A percentile compares a stretch with the other conserved stretches of the same genome.
Evolutionary conservation across 2,888 invertebrate species (phyloP).

Genomic region (Alsophila aescularia): DNA sequence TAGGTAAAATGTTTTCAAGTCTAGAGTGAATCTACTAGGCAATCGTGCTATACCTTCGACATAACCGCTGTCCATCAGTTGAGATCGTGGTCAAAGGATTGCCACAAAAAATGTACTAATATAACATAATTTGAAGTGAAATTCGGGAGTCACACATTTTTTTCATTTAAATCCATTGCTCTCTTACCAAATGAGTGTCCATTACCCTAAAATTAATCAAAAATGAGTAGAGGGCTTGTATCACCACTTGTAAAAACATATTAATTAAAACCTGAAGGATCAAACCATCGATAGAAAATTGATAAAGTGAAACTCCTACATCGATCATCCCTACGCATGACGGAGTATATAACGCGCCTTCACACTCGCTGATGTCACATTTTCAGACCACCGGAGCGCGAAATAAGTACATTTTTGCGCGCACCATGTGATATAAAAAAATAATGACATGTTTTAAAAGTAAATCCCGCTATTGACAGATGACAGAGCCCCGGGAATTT

Average conservation of each 20-base stretch:
- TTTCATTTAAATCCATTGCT: too few species aligned
- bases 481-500: slow-evolving; percentile 49
- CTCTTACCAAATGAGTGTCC: too few species aligned
- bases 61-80: too few species aligned
- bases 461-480: slow-evolving; percentile 72
- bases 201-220: neutral
- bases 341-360: slow-evolving; percentile 53
- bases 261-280: neutral
- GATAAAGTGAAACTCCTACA: slow-evolving; percentile 10
- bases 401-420: slow-evolving; percentile 84
- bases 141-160: too few species aligned
- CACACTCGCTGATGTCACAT: slow-evolving; percentile 82
- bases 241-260: neutral
- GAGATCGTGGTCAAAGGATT: too few species aligned
- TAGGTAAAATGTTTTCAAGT: too few species aligned
- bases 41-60: too few species aligned
- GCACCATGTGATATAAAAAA: slow-evolving; percentile 77
- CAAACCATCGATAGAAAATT: slow-evolving; percentile 26
- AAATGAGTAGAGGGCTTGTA: neutral
- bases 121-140: too few species aligned
- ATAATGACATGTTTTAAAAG: slow-evolving; percentile 81
- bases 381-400: slow-evolving; percentile 82
- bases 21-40: too few species aligned
- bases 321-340: slow-evolving; percentile 34
- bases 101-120: too few species aligned